Conservation (phyloP, 2,113 vertebrate species). For the Paradoxurus hermaphroditus region DNA sequence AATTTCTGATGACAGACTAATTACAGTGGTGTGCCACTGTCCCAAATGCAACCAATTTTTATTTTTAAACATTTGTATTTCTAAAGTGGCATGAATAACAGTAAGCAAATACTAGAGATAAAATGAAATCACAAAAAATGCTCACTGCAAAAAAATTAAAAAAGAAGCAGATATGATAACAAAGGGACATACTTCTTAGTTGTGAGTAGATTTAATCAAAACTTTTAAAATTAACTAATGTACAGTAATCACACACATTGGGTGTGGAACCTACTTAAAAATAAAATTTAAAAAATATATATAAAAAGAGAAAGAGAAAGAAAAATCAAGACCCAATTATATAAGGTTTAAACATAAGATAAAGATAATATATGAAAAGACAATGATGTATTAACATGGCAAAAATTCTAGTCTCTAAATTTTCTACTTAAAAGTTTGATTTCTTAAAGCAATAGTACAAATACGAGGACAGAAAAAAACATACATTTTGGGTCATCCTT, state of each 20-base stretch:
- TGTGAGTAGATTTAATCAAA: not conserved
- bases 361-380: not conserved
- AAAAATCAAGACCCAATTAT: not conserved
- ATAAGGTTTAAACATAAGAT: not conserved
- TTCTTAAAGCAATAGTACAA: not conserved
- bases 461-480: not conserved
- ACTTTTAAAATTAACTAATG: not conserved
- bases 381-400: not conserved
- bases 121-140: not conserved
- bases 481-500: not conserved
- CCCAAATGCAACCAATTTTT: not conserved
- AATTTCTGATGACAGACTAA: not conserved
- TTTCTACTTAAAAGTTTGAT: not conserved
- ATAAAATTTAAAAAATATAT: no score
- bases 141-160: not conserved
- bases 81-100: not conserved
- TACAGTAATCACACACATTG: not conserved
- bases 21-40: not conserved
- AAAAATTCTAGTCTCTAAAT: not conserved
- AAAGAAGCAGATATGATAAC: not conserved
- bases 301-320: no score
- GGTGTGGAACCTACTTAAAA: no score
- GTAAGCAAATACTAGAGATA: not conserved
- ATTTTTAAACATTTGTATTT: not conserved
- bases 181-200: not conserved